phyloP scores from a whole-genome alignment of 2,113 vertebrate species.

The Blennius ocellaris region DNA sequence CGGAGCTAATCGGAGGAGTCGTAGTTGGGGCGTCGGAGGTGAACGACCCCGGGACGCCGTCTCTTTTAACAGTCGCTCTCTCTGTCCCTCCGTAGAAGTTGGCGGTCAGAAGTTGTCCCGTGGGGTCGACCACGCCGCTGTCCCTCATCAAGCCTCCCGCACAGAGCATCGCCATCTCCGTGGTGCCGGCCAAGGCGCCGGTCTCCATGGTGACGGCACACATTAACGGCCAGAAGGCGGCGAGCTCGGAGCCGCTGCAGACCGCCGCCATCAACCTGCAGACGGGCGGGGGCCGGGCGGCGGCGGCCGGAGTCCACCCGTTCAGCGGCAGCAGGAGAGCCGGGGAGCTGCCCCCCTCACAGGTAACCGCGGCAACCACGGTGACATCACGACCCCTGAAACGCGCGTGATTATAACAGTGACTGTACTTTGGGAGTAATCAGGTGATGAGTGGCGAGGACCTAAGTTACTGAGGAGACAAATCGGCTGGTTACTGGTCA shows the following conservation, averaged over 20 bases:
- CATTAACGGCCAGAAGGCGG: conserved; percentile 85
- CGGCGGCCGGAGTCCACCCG: conserved; percentile 61
- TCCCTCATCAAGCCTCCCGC: conserved; percentile 84
- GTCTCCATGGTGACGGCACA: conserved; percentile 89
- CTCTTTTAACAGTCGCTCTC: conserved; percentile 1
- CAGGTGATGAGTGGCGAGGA: too few species aligned
- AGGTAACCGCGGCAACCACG: conserved; percentile 62
- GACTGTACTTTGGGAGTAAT: too few species aligned
- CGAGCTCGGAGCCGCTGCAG: conserved; percentile 80
- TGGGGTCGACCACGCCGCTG: conserved; percentile 82
- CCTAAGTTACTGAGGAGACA: too few species aligned
- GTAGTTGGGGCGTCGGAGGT: too few species aligned
- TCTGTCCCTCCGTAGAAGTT: conserved; percentile 79
- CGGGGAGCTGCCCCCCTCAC: conserved; percentile 74
- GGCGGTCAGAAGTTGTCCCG: conserved; percentile 85
- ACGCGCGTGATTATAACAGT: too few species aligned
- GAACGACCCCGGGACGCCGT: too few species aligned
- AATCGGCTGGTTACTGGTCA: too few species aligned
- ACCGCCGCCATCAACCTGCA: conserved; percentile 86
- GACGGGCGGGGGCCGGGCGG: conserved; percentile 68
- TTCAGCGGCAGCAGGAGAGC: conserved; percentile 72
- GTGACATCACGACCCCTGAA: too few species aligned
- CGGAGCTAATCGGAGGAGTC: too few species aligned
- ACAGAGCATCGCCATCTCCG: conserved; percentile 85
- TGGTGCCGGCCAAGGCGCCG: conserved; percentile 85